Evolutionary conservation across 2,888 invertebrate genomes (phyloP).

Genomic region (Papilio elwesi): DNA sequence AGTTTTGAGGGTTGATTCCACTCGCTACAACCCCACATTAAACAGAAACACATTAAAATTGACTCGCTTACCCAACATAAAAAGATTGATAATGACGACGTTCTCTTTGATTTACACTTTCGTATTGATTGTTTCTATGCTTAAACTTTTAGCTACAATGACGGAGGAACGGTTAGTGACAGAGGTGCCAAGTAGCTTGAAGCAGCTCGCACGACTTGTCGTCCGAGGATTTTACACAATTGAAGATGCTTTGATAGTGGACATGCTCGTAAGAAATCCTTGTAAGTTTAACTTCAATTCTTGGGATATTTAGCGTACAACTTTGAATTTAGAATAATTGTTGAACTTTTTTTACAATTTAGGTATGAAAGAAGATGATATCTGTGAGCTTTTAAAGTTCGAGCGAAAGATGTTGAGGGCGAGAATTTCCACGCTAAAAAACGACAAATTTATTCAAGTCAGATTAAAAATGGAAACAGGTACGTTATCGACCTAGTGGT

Average conservation of each 20-base stretch:
- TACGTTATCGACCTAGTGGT: constrained; percentile 44
- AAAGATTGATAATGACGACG: no score
- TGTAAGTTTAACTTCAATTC: constrained; percentile 84
- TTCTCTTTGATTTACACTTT: no score
- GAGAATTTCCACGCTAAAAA: constrained; percentile 92
- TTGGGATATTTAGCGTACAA: background rate
- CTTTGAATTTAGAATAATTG: background rate
- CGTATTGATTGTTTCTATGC: background rate
- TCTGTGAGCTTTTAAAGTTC: constrained; percentile 95
- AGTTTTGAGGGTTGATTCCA: no score
- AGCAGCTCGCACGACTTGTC: constrained; percentile 95
- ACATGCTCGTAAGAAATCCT: constrained; percentile 97
- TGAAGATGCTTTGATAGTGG: constrained; percentile 97
- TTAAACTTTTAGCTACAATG: constrained; percentile 67
- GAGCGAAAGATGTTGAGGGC: constrained; percentile 97
- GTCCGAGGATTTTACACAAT: constrained; percentile 96
- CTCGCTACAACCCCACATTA: no score
- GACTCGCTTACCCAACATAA: no score
- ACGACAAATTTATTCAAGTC: constrained; percentile 97
- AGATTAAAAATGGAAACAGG: constrained; percentile 97
- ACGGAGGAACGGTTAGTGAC: constrained; percentile 91
- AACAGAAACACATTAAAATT: no score
- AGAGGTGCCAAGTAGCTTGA: constrained; percentile 96
- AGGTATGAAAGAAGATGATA: constrained; percentile 95
- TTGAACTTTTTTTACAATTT: constrained; percentile 32